Conservation (phyloP, 2,888 invertebrate genomes). For the Scrobipalpa costella region DNA sequence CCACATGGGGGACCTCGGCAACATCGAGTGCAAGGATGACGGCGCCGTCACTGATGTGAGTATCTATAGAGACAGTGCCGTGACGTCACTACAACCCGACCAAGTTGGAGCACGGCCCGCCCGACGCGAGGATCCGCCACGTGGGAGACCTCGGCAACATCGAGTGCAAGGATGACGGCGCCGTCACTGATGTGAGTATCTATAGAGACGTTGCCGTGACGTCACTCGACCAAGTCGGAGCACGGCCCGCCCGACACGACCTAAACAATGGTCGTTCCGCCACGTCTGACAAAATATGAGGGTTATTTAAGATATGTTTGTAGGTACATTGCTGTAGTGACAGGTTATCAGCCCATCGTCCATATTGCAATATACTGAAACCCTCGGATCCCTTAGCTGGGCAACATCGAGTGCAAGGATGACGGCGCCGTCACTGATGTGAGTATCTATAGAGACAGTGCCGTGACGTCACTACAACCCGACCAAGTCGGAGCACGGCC, state of each 20-base stretch:
- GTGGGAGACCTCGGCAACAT: conserved; percentile 96
- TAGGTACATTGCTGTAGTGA: no score
- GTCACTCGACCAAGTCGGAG: conserved; percentile 89
- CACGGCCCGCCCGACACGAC: conserved; percentile 91
- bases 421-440: no score
- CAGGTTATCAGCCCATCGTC: no score
- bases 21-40: conserved; percentile 84
- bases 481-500: neutral
- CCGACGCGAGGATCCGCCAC: conserved; percentile 87
- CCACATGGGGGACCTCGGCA: conserved; percentile 96
- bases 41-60: conserved; percentile 83
- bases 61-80: no score
- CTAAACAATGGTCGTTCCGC: no score
- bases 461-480: neutral
- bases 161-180: conserved; percentile 82
- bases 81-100: conserved; percentile 95
- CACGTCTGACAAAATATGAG: no score
- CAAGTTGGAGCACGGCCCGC: conserved; percentile 91
- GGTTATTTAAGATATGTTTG: no score
- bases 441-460: no score
- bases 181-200: conserved; percentile 80
- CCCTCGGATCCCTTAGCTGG: no score
- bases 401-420: no score
- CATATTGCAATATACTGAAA: no score
- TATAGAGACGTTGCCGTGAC: no score